A percentile compares a stretch with the other conserved stretches of the same genome.
phyloP scores from a whole-genome alignment of 2,797 vertebrate species.

The Anomalospiza imberbis region DNA sequence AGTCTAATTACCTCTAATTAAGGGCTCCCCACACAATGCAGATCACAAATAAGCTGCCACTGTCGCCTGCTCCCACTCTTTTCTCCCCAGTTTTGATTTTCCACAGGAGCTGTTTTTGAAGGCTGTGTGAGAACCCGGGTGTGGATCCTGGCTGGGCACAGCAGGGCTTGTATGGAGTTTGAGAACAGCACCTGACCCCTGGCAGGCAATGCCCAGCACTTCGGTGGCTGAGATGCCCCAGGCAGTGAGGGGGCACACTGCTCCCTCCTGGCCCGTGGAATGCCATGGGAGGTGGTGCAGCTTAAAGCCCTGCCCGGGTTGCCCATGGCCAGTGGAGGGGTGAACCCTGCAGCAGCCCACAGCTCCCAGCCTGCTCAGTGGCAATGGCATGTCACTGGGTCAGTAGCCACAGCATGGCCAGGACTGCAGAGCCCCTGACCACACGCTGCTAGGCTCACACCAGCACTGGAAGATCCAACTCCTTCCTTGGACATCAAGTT shows the following conservation, averaged over 20 bases:
- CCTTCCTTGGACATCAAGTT: background rate
- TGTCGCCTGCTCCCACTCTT: constrained; percentile 21
- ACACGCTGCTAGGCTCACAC: background rate
- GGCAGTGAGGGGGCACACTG: background rate
- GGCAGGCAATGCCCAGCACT: background rate
- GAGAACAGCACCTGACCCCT: rapidly evolving
- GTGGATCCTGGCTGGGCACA: background rate
- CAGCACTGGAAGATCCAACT: background rate
- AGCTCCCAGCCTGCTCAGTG: background rate
- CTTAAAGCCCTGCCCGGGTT: background rate
- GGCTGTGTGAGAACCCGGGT: background rate
- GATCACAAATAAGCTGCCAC: constrained; percentile 52
- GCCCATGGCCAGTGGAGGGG: background rate
- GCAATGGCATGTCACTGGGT: background rate
- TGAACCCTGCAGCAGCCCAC: background rate
- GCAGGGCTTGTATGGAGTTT: background rate
- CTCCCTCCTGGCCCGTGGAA: background rate
- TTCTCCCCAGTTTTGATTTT: constrained; percentile 3
- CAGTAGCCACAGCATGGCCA: rapidly evolving
- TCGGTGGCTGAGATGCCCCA: rapidly evolving
- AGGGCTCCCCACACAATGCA: constrained; percentile 75
- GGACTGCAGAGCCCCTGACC: background rate
- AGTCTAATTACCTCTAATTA: constrained; percentile 88
- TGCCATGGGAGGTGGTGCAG: rapidly evolving
- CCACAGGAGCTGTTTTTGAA: background rate